These are phyloP conservation scores for Lycophotia porphyrea DNA, from an alignment of 2,888 invertebrate species.

Conservation along the genomic window DNA sequence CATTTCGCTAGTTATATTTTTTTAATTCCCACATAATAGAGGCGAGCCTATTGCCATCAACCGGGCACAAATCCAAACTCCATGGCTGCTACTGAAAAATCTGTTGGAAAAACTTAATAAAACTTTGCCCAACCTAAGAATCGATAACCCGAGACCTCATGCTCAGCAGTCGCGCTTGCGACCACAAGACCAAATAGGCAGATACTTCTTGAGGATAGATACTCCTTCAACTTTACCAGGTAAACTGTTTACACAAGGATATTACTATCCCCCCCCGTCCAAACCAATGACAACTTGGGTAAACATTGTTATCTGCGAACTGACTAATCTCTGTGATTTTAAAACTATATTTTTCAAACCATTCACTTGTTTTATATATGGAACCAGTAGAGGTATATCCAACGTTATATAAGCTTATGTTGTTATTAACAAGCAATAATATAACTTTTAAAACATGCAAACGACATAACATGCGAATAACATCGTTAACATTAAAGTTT, in stretches of 20 bases:
- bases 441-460: constrained; percentile 1
- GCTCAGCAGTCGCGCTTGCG: neutral
- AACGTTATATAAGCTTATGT: constrained; percentile 2
- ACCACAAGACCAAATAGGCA: neutral
- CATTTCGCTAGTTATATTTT: neutral
- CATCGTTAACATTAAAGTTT: neutral
- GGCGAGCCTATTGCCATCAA: neutral
- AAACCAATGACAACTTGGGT: neutral
- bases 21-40: neutral
- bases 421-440: neutral
- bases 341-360: neutral
- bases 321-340: neutral
- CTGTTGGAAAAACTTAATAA: neutral
- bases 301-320: neutral
- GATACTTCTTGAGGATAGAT: neutral
- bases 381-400: neutral
- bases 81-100: neutral
- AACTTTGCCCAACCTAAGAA: neutral
- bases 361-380: neutral
- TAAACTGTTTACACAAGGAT: neutral
- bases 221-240: neutral
- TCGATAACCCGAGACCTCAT: neutral
- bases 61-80: neutral
- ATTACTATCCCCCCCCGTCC: neutral
- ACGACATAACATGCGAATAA: neutral